These are phyloP conservation scores for Parascotia fuliginaria DNA, from an alignment of 2,888 invertebrate genomes.

Conservation along the genomic window DNA sequence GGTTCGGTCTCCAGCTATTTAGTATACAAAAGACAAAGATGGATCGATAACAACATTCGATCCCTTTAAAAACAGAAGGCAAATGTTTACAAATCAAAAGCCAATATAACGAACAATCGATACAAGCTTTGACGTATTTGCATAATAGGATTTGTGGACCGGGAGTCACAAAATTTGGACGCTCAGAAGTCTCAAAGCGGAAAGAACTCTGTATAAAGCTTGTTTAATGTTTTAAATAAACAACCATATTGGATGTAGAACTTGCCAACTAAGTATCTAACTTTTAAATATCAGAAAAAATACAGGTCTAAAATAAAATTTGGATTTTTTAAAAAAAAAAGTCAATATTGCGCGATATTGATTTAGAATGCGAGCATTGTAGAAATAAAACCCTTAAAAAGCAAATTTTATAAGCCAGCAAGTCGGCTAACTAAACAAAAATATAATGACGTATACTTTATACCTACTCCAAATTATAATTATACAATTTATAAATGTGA, in stretches of 20 bases:
- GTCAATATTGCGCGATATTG: too few species aligned
- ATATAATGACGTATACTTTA: too few species aligned
- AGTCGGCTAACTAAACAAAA: too few species aligned
- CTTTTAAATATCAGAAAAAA: too few species aligned
- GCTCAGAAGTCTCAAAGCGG: slow-evolving; percentile 8
- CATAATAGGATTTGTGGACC: slow-evolving; percentile 75
- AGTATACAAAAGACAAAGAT: slow-evolving; percentile 17
- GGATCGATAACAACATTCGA: slow-evolving; percentile 28
- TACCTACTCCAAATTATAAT: too few species aligned
- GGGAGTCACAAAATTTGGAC: slow-evolving; percentile 30
- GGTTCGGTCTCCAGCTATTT: slow-evolving; percentile 11
- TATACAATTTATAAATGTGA: too few species aligned
- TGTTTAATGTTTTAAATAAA: slow-evolving; percentile 8
- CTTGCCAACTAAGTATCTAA: too few species aligned
- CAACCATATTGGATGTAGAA: not conserved
- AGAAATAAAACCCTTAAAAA: too few species aligned
- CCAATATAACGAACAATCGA: slow-evolving; percentile 77
- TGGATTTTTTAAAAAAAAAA: too few species aligned
- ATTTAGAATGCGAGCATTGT: too few species aligned
- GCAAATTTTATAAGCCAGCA: too few species aligned
- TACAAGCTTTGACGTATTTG: slow-evolving; percentile 79
- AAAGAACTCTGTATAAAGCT: slow-evolving; percentile 5
- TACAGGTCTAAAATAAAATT: too few species aligned
- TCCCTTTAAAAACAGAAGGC: slow-evolving; percentile 71
- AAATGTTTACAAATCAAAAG: slow-evolving; percentile 82